Base-by-base conservation (phyloP, 2,113 vertebrate species). In the Meriones unguiculatus region DNA sequence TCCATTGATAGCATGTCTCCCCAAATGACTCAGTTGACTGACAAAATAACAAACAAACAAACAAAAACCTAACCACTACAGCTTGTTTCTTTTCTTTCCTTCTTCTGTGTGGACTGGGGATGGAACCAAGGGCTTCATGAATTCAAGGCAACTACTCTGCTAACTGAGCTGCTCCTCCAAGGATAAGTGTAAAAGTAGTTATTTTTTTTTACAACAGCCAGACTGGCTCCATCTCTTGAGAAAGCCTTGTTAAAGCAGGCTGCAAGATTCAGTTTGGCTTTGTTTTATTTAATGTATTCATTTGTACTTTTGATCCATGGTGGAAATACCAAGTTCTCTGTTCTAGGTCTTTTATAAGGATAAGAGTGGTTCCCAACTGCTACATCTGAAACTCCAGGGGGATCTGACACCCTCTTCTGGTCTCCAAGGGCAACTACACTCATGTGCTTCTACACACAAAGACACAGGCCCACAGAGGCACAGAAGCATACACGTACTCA, bases 251-350 rank as follows among this genome's bases (percentile, higher is more conserved):
- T 30, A 89, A 65, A 32, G 50, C 10, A 94, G 80, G 52, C 14
- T 28, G 5, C 46, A 32, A 92, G 82, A 78, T 65, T 96, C 62
- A 9, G 32, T 46, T 91, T 89, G 57, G n/a, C 59, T 96, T 89
- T 46, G 59, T 95, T 96, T 77, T 91, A 28, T 86, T 75, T 82
- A 5, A 38, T 32, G 24, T 85, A 38, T 38, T 7, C 50, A 28
- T 64, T 84, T 82, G 62, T 84, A 18, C 4, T 35, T 57, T 80
- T 64, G 41, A 22, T n/a, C 24, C n/a, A 30, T 30, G 38, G 81
- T 50, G 24, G 69, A 75, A 82, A 67, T 38, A 12, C 50, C 38
- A 86, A 46, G 9, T 9, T 50, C 4, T 17, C 62, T 20, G 15
- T 28, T 67, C 62, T 62, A 25, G 35, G 41, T 69, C 28, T 50